Evolutionary conservation across 2,888 invertebrate species (phyloP).

Genomic region (Piscicola geometra): DNA sequence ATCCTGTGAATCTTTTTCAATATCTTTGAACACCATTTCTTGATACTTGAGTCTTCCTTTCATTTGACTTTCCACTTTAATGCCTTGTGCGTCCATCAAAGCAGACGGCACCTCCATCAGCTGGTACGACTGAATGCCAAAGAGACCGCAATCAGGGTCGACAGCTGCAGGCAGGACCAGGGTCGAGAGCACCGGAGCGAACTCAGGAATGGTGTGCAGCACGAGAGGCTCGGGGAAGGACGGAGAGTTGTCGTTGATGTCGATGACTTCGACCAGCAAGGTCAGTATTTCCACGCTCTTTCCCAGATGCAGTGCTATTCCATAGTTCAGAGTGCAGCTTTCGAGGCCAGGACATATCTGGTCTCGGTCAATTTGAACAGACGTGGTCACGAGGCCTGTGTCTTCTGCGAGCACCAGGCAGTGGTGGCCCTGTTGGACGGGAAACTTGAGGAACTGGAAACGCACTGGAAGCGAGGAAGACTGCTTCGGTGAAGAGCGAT

Average conservation of each 20-base stretch:
- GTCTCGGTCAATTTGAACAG: slow-evolving; percentile 41
- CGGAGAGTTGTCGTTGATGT: slow-evolving; percentile 44
- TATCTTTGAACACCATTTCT: too few species aligned
- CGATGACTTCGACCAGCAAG: slow-evolving; percentile 41
- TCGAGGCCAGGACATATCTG: slow-evolving; percentile 39
- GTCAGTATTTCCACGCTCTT: slow-evolving; percentile 41
- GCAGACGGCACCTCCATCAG: slow-evolving; percentile 26
- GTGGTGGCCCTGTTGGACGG: slow-evolving; percentile 32
- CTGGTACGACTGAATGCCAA: slow-evolving; percentile 39
- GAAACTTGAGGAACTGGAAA: slow-evolving; percentile 41
- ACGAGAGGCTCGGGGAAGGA: slow-evolving; percentile 38
- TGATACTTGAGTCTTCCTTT: neutral
- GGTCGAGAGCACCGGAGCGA: slow-evolving; percentile 33
- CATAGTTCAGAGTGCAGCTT: slow-evolving; percentile 39
- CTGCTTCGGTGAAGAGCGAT: neutral
- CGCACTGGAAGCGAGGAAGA: slow-evolving; percentile 28
- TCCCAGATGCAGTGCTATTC: slow-evolving; percentile 40
- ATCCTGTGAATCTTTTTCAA: neutral
- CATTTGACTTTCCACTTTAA: neutral
- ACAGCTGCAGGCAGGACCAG: slow-evolving; percentile 40
- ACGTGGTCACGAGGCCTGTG: slow-evolving; percentile 40
- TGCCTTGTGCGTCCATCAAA: neutral
- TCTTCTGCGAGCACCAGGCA: slow-evolving; percentile 39
- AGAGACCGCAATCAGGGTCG: slow-evolving; percentile 40
- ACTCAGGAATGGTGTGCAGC: slow-evolving; percentile 40